Evolutionary conservation across 92 coral and sea anemone species (phyloP), one percentile per base, ranked within the genome.

Genomic region (Hydrozoanthus gracilis): DNA sequence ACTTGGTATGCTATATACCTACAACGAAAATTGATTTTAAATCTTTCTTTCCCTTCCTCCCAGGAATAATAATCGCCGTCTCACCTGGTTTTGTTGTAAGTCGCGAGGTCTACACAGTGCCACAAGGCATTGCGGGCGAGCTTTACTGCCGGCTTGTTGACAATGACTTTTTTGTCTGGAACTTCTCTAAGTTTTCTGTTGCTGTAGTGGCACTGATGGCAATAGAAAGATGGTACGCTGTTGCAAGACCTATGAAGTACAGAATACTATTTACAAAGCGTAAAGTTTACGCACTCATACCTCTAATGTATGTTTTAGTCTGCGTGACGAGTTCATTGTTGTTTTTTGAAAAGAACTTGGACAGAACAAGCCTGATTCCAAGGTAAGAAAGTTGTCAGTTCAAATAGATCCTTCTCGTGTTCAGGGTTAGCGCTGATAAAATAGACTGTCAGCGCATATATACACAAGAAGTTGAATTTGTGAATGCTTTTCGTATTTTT

Each of bases 311-410:
- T 73, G 14, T 64, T 16, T 66, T 80, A 73, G 85, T 80, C 3
- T 62, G 74, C 18, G 73, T 65, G n/a, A 46, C 85, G 2, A 80
- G 85, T 65, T 80, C 85, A 8, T 20, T 80, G 44, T 15, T 80
- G 73, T 80, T 80, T 73, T 80, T 80, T 80, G 85, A 80, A 80
- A 80, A 80, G 48, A 65, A 80, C 46, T 16, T 80, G 74, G 85
- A 45, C 44, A 80, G 4, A 18, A 16, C 0, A 16, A 48, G 56
- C 48, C 13, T 73, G 8, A 48, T 47, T 48, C 85, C 74, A 80
- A 80, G 85, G 85, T 80, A 16, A 75, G 79, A 75, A 7, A 8
- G 47, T 17, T 27, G 39, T 27, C 39, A 27, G 39, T 27, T 27
- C 39, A 27, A 27, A 27, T 27, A 27, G 39, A 27, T 27, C 39